Base-by-base conservation (phyloP, 2,113 vertebrate genomes). In the Cavia porcellus region DNA sequence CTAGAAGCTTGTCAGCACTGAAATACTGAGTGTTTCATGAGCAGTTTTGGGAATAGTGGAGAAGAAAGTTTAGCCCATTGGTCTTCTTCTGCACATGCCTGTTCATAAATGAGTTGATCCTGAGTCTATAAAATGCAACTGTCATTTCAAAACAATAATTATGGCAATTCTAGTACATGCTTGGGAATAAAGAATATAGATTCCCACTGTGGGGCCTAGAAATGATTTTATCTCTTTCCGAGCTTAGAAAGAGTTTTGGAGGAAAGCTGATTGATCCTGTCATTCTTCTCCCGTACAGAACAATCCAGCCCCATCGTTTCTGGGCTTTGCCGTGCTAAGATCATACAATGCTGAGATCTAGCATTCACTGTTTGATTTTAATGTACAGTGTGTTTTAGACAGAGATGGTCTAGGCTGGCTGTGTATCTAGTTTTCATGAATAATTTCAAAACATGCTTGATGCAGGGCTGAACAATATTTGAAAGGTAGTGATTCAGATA, bases 401-500 rank as follows among this genome's bases (percentile, higher is more conserved):
- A 75, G 22, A 89, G 52, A 88, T 75, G 79, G 32, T 84, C 5
- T 47, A 38, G 89, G 62, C 79, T 25, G 5, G 10, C 2, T 61
- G 14, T 79, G 13, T 38, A 28, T 47, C 11, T 75, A 57, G 85
- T 91, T 94, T 89, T 55, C 85, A 88, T 19, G 68, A 92, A 93
- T 84, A 82, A 24, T 96, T 98, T 96, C 70, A 42, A 97, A 97
- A 96, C 79, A 24, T 79, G 0, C 61, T 57, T 96, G 64, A 93
- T 62, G 93, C 11, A 94, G 85, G 89, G 75, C 86, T 66, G 75
- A 94, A 66, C 57, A 96, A 81, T 96, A 84, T 96, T 96, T 92
- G 42, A 90, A 92, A 97, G 91, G 89, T 57, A 96, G 86, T 11
- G 86, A 91, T 97, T 97, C 38, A 97, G 86, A 89, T 32, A 70